Conservation (phyloP, 2,113 vertebrate genomes). For the Tricholaema leucomelas region DNA sequence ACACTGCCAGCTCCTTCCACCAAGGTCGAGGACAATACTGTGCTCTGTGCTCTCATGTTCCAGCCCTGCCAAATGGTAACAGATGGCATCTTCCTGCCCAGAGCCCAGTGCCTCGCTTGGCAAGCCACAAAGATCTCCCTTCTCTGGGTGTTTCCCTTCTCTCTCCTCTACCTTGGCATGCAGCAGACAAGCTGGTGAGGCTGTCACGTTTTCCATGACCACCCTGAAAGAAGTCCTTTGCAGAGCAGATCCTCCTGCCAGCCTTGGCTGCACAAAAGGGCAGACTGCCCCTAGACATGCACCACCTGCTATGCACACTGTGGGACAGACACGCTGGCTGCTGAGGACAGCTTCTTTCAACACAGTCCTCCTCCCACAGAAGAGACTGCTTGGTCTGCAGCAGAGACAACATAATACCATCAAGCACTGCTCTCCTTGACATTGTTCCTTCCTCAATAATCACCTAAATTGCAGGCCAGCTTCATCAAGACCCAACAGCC, state of each 20-base stretch:
- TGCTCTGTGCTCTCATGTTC: conserved; percentile 60
- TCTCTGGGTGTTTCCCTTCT: conserved; percentile 66
- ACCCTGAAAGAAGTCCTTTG: conserved; percentile 4
- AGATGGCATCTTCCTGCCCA: conserved; percentile 58
- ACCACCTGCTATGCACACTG: not conserved
- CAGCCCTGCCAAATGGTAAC: conserved; percentile 56
- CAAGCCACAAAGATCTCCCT: conserved; percentile 59
- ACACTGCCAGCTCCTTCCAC: conserved; percentile 18
- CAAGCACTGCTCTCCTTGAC: not conserved
- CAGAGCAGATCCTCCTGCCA: not conserved
- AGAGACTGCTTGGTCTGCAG: not conserved
- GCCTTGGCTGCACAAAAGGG: not conserved
- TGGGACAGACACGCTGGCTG: rapidly evolving
- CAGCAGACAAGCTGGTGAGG: not conserved
- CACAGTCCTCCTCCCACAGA: not conserved
- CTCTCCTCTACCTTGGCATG: not conserved
- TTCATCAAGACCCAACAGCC: not conserved
- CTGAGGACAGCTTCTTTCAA: not conserved
- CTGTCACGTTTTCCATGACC: conserved; percentile 65
- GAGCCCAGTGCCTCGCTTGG: conserved; percentile 34
- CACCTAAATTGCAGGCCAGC: not conserved
- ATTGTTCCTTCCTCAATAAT: not conserved
- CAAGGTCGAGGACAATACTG: conserved; percentile 67
- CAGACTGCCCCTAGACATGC: not conserved
- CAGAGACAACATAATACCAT: not conserved